These are phyloP conservation scores for Pocillopora verrucosa DNA, from an alignment of 64 coral and sea anemone genomes.

Conservation along the genomic window DNA sequence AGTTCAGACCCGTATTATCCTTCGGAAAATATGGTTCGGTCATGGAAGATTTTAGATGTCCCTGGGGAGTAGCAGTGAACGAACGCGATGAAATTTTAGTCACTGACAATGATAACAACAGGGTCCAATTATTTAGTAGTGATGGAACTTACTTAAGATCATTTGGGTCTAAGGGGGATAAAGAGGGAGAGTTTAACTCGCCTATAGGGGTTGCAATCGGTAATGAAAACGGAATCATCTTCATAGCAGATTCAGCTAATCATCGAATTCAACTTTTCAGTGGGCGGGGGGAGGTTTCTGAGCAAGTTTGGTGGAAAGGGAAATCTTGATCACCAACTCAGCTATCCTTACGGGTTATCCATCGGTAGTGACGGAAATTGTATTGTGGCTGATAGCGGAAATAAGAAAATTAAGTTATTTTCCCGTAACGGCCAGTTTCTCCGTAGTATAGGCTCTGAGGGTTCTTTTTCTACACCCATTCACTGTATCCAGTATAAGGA, in stretches of 20 bases:
- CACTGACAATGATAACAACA: not conserved
- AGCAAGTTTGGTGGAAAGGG: conserved; percentile 12
- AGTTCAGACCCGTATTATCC: no score
- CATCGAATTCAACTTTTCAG: not conserved
- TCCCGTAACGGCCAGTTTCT: not conserved
- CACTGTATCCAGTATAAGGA: not conserved
- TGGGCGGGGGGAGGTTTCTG: not conserved
- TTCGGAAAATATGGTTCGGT: no score
- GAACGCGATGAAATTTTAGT: not conserved
- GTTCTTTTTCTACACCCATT: not conserved
- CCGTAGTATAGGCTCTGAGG: not conserved
- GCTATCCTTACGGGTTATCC: not conserved
- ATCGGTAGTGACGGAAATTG: not conserved
- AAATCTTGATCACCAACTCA: not conserved
- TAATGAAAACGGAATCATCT: not conserved
- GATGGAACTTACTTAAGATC: not conserved
- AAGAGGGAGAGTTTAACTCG: not conserved
- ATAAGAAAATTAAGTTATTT: not conserved
- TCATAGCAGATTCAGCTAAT: not conserved
- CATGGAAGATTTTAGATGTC: no score
- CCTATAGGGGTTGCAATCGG: not conserved
- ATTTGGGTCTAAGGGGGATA: not conserved
- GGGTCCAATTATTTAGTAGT: not conserved
- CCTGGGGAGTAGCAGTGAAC: no score
- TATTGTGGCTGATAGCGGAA: not conserved